Base-by-base conservation (phyloP, 2,888 invertebrate species). In the Athrips mouffetella region DNA sequence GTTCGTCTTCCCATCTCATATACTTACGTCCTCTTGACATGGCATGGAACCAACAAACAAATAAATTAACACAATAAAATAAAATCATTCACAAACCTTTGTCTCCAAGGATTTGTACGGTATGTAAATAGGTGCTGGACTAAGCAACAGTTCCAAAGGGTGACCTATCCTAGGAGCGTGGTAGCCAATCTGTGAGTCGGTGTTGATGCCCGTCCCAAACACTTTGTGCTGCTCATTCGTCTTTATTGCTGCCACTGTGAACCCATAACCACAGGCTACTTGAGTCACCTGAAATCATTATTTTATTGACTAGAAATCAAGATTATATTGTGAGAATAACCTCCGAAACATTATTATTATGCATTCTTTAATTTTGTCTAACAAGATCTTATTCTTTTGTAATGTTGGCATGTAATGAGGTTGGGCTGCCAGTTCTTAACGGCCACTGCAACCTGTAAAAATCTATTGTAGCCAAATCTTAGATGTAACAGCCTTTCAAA, bases 141-240 rank as follows among this genome's bases (percentile, higher is more conserved):
- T 90, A 13, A 92, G 89, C 10, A 97, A 70, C 35, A 94, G 64
- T 65, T 92, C 92, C 33, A 95, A 72, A 1, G 93, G 92, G 54
- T 91, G 90, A 0, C 91, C 91, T 35, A 87, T 87, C 23, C 91
- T 82, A 0, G 91, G 90, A 23, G 88, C 87, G 61, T 93, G 93
- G 63, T 90, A 92, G 45, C 97, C 98, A 52, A 98, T 89, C 79
- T 98, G 98, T 0, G 96, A 96, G 79, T 97, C 96, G 0, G 95
- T 94, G 76, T 98, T 98, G 33, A 98, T 90, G 0, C 98, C 98
- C 18, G 93, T 93, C 0, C 97, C 98, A 86, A 94, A 96, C 20
- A 96, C 79, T 70, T 93, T 92, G 53, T 91, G 89, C 11, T 91
- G 90, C 54, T 91, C 89, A 7, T 90, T 84, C 0, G 91, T 90